Base-by-base conservation (phyloP, 2,888 invertebrate species). In the Ophion costatus region DNA sequence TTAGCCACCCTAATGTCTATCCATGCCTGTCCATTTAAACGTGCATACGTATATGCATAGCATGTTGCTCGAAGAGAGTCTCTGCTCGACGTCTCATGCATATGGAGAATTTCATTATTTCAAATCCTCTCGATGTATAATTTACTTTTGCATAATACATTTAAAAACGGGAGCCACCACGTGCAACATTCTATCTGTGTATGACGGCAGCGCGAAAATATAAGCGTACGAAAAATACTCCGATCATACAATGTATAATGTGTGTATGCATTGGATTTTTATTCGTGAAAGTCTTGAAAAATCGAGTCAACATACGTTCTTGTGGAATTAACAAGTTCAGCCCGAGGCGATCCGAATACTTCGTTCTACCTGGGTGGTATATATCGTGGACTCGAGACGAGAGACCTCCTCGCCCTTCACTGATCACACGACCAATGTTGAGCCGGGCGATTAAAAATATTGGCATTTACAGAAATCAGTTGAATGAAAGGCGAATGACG, bases 101-200 rank as follows among this genome's bases (percentile, higher is more conserved):
- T 95, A 95, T 95, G 95, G 95, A 95, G 95, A 95, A 94, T 95
- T 95, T 95, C 95, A 95, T 95, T 95, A 95, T 95, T 95, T 95
- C 95, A 95, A 95, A 95, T 95, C 95, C 95, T 95, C 95, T 95
- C 95, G 95, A 95, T 95, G 95, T 95, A 95, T 95, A 95, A 95
- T 95, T 95, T 95, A 95, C 95, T 95, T 95, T 95, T 95, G 95
- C 95, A 95, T 95, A 95, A 95, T 95, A 95, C 95, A 95, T 95
- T 95, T 95, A 94, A 94, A 92, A 91, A 92, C 90, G 89, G 89
- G 90, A 88, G 88, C 85, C 78, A 82, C 83, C 86, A 71, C 70
- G 67, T 69, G 29, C 51, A 70, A 20, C 11, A 14, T n/a, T 77
- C 38, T 76, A 66, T 66, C 66, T 76, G 22, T 75, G 56, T 14